These are phyloP conservation scores for Bombus impatiens DNA, from an alignment of 1,140 invertebrate species.

Conservation along the genomic window DNA sequence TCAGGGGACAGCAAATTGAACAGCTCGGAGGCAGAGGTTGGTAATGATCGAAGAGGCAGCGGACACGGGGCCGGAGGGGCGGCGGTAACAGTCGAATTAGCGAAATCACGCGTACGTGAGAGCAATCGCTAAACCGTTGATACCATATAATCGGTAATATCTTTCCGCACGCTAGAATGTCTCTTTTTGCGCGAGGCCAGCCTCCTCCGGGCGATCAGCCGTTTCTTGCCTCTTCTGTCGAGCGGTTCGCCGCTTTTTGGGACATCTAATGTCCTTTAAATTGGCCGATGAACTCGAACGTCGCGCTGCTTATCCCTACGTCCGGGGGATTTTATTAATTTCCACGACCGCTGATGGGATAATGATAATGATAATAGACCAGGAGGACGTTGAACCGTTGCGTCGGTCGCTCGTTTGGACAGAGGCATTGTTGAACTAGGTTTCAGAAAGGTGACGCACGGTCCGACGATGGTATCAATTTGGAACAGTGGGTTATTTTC, in stretches of 20 bases:
- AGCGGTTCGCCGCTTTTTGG: conserved; percentile 5
- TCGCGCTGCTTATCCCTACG: neutral
- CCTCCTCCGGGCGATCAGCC: conserved; percentile 34
- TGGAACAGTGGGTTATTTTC: conserved; percentile 7
- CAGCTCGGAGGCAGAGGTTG: conserved; percentile 33
- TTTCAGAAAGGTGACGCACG: neutral
- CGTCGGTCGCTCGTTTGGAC: neutral
- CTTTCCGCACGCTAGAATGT: conserved; percentile 53
- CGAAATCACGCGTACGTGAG: conserved; percentile 49
- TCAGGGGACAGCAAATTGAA: conserved; percentile 17
- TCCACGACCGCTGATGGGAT: conserved; percentile 19
- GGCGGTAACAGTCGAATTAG: conserved; percentile 53
- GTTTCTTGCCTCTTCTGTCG: conserved; percentile 13
- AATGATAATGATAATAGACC: conserved; percentile 27
- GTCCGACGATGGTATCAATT: neutral
- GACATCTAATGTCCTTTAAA: conserved; percentile 48
- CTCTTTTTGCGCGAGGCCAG: conserved; percentile 34
- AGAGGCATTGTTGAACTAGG: neutral
- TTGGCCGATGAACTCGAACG: conserved; percentile 42
- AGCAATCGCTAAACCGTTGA: conserved; percentile 47
- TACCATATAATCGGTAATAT: conserved; percentile 53
- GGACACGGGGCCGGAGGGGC: neutral
- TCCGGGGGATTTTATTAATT: conserved; percentile 16
- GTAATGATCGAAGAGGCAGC: conserved; percentile 42
- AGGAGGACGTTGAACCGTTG: conserved; percentile 11